Base-by-base conservation (phyloP, 92 coral and sea anemone genomes). In the Montipora capitata region DNA sequence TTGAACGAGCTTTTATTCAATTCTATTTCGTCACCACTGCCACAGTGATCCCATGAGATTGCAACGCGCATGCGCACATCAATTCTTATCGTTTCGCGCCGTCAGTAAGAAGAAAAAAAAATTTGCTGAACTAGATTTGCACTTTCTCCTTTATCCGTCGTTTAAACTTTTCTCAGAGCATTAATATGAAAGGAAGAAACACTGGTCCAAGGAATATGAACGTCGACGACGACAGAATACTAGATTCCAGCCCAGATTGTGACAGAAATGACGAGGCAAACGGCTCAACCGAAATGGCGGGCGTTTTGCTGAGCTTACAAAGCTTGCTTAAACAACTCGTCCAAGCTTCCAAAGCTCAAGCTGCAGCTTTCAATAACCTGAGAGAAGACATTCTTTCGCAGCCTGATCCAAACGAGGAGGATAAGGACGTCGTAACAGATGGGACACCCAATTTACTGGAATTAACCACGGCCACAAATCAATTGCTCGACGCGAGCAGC, bases 1-100 rank as follows among this genome's bases (percentile, higher is more conserved):
- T 20, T 20, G 27, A 20, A 20, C 27, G 27, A 20, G 27, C 27
- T 20, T 20, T 20, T 20, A 20, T 20, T 20, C 27, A 14, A 43
- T 74, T 74, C 78, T 74, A 74, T 74, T 49, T 74, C 78, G 78
- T 74, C 78, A 74, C 63, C 78, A 74, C 78, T 74, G 62, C 78
- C 43, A 45, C 62, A 81, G 86, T 78, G 86, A 64, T 20, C 86
- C 61, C 86, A 81, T 68, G 86, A 81, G 86, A 81, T 68, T 68
- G 86, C 86, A 68, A 38, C 80, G 0, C 27, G 27, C 0, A 20
- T 20, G 27, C 27, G 27, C 27, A 0, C 27, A 20, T 20, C 27
- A 20, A 0, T 20, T 20, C 27, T 20, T 20, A 20, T 20, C 27
- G 27, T 0, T 20, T 20, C 27, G 0, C 27, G 27, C 27, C 27